Conservation (phyloP, 2,113 vertebrate genomes). For the Myanophis thanlyinensis region DNA sequence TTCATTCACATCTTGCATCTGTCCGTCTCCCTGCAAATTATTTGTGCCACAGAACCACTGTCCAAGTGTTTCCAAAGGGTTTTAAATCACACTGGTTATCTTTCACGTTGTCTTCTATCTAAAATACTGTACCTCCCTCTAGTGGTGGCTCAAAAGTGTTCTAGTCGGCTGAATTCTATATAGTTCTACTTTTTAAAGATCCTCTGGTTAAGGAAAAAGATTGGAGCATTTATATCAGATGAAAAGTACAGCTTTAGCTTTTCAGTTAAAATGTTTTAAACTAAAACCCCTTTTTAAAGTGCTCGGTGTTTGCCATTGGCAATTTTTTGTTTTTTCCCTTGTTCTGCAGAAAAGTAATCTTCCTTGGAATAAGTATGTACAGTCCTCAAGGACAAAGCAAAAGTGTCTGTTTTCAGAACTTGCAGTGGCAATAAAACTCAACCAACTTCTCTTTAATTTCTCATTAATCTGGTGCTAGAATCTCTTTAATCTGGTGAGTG, state of each 20-base stretch:
- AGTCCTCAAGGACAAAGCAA: not conserved
- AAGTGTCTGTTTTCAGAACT: not conserved
- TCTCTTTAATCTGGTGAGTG: not conserved
- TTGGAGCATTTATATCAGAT: not conserved
- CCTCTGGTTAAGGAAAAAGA: not conserved
- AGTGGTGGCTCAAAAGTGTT: constrained; percentile 28
- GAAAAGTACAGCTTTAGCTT: not conserved
- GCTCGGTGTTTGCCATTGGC: not conserved
- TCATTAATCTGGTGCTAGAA: not conserved
- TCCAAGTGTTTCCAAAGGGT: not conserved
- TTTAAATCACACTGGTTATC: rapidly evolving
- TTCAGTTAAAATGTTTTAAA: not conserved
- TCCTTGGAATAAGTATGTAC: not conserved
- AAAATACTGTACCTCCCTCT: constrained; percentile 53
- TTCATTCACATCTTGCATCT: not conserved
- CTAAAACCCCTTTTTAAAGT: not conserved
- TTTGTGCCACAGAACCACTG: not conserved
- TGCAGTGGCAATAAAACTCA: not conserved
- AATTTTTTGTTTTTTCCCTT: not conserved
- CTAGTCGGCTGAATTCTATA: not conserved
- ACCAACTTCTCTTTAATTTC: not conserved
- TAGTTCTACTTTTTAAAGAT: not conserved
- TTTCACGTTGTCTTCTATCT: not conserved
- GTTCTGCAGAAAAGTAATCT: too few species aligned
- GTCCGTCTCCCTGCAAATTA: not conserved